A percentile compares a stretch with the other conserved stretches of the same genome.
Evolutionary conservation across 2,888 invertebrate species (phyloP).

Genomic region (Drosophila hamatofila): DNA sequence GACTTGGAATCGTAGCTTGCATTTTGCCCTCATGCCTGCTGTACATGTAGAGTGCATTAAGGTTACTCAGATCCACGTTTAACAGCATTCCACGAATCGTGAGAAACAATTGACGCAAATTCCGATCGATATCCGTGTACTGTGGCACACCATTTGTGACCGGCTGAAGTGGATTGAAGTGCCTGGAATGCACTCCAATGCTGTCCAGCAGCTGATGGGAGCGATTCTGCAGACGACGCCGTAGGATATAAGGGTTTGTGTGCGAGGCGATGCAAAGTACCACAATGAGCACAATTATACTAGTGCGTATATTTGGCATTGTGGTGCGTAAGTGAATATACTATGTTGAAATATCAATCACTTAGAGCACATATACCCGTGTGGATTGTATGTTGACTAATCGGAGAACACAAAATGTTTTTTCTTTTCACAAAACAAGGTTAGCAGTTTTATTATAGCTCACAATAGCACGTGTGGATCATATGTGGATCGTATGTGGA

Average conservation of each 20-base stretch:
- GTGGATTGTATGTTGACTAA: neutral
- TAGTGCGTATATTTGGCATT: conserved; percentile 12
- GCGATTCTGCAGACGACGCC: conserved; percentile 55
- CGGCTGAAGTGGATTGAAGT: conserved; percentile 35
- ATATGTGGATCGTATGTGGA: conserved; percentile 16
- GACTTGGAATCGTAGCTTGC: conserved; percentile 69
- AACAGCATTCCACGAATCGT: conserved; percentile 49
- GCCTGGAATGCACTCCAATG: conserved; percentile 59
- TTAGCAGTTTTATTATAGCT: too few species aligned
- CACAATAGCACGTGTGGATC: neutral
- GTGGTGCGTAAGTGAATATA: conserved; percentile 7
- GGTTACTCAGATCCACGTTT: conserved; percentile 41
- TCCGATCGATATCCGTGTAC: conserved; percentile 71
- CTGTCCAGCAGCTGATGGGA: conserved; percentile 59
- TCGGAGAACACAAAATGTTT: neutral
- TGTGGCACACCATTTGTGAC: conserved; percentile 49
- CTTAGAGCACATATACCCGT: neutral
- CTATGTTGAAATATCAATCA: neutral
- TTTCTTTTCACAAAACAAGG: neutral
- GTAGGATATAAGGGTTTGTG: conserved; percentile 9
- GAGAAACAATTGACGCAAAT: conserved; percentile 60
- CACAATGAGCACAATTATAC: conserved; percentile 12
- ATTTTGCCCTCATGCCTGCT: conserved; percentile 72
- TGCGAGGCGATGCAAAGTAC: conserved; percentile 1
- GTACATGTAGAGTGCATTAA: conserved; percentile 42